These are phyloP conservation scores for Helostoma temminkii DNA, from an alignment of 2,797 vertebrate genomes.

Conservation along the genomic window DNA sequence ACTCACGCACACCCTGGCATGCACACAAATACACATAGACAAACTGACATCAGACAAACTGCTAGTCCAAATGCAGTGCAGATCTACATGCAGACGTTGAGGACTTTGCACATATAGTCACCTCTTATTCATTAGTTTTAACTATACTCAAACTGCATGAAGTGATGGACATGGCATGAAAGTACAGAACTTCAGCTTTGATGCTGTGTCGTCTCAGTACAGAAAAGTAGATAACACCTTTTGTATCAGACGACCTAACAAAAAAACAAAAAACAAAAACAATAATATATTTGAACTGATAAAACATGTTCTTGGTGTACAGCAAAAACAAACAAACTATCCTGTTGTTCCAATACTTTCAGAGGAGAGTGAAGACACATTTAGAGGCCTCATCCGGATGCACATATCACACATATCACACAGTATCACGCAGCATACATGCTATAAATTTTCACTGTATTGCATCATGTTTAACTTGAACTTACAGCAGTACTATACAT, in stretches of 20 bases:
- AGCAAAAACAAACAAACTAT: no score
- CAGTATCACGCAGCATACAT: constrained; percentile 4
- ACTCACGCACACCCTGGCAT: constrained; percentile 31
- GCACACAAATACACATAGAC: constrained; percentile 28
- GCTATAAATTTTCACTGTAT: constrained; percentile 5
- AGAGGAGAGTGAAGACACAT: background rate
- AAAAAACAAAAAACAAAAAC: no score
- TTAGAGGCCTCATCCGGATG: background rate
- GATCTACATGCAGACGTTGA: constrained; percentile 35
- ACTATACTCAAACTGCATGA: no score
- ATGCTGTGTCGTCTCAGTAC: no score
- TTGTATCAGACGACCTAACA: no score
- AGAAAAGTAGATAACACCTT: no score
- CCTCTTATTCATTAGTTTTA: background rate
- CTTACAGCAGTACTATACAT: background rate
- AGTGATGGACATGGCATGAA: no score
- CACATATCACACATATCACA: constrained; percentile 4
- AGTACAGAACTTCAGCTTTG: no score
- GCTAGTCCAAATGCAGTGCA: constrained; percentile 53
- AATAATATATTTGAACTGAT: no score
- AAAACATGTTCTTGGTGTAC: no score
- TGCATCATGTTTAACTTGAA: constrained; percentile 8
- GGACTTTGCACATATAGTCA: constrained; percentile 27
- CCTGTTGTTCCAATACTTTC: no score
- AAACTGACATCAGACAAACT: constrained; percentile 54